Base-by-base conservation (phyloP, 1,140 invertebrate species). In the Contarinia nasturtii region DNA sequence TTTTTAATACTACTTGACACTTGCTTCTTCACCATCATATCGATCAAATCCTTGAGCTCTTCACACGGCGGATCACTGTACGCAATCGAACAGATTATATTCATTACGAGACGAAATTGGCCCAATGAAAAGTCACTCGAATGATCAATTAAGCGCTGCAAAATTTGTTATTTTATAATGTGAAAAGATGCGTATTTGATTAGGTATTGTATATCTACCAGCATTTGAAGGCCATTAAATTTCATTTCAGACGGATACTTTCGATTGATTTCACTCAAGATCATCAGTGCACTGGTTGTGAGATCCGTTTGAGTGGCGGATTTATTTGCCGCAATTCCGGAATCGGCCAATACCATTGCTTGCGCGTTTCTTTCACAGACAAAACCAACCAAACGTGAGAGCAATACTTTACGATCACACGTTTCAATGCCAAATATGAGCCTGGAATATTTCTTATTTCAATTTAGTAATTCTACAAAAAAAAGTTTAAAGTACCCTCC, bases 11-110 rank as follows among this genome's bases (percentile, higher is more conserved):
- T 58, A 53, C 67, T 70, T 7, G 68, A 67, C n/a, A 79, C 57
- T 52, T 77, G 72, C 51, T 80, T 80, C 37, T 72, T 68, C 1
- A 78, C 57, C 2, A 77, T 47, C 60, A 77, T 76, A 50, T 68
- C 67, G 33, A 79, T 65, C 52, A 77, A 74, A 53, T 77, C 70
- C 18, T 65, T 56, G 41, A 68, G 61, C 15, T 61, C 62, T 2
- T 63, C 49, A 47, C 65, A 54, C 11, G 65, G 57, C 46, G 56
- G 60, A 53, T 53, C 60, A 20, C 56, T 70, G 66, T 57, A 78
- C 36, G 63, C 73, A 52, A 66, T 71, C 51, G 51, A 69, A 55
- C 61, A 76, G 7, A 70, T 64, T 55, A 67, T 62, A 56, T 64
- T 75, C 64, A 67, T 70, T 50, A 58, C 66, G 48, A 58, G 50